Conservation (phyloP, 2,113 vertebrate species). For the Riparia riparia region DNA sequence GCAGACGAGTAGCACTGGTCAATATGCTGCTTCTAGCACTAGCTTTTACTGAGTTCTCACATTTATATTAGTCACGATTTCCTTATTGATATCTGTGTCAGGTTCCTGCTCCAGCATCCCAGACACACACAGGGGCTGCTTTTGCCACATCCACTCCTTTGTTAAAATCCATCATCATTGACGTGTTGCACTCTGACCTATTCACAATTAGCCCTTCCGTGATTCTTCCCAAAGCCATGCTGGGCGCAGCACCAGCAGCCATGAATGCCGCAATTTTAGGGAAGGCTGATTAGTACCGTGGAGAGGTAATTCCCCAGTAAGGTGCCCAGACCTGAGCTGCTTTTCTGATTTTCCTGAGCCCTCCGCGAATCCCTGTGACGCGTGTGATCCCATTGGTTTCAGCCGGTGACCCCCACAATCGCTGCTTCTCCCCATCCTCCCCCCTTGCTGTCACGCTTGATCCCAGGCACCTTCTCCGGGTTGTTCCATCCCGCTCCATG, state of each 20-base stretch:
- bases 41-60: not conserved
- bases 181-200: not conserved
- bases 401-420: accelerated
- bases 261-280: not conserved
- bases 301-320: not conserved
- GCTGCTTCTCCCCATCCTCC: not conserved
- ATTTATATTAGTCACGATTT: not conserved
- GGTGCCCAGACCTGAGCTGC: not conserved
- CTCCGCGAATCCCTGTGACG: accelerated
- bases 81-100: not conserved
- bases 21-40: not conserved
- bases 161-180: not conserved
- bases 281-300: not conserved
- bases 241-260: not conserved
- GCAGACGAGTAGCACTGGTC: not conserved
- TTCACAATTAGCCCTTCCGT: not conserved
- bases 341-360: not conserved
- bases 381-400: not conserved
- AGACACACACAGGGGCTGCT: not conserved
- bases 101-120: not conserved
- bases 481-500: not conserved
- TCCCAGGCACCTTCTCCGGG: not conserved
- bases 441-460: not conserved
- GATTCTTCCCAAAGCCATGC: not conserved
- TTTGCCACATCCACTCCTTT: not conserved